phyloP scores from a whole-genome alignment of 2,797 vertebrate genomes.

The Lacerta viridis region DNA sequence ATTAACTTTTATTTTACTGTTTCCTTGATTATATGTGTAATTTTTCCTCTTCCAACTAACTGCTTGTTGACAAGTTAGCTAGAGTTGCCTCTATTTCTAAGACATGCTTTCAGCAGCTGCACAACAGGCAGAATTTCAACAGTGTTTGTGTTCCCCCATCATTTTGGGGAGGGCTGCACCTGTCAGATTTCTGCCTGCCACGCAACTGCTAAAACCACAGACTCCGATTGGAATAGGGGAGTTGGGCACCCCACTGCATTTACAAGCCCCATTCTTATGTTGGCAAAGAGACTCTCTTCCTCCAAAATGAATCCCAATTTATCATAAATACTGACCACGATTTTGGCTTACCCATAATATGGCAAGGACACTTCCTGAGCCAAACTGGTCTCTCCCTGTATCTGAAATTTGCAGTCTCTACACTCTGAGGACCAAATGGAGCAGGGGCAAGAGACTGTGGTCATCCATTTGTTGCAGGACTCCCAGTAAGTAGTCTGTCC shows the following conservation, averaged over 20 bases:
- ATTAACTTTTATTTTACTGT: neutral
- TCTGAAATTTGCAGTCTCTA: neutral
- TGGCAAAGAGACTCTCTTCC: neutral
- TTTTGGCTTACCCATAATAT: neutral
- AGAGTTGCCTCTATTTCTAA: neutral
- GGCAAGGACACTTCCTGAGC: neutral
- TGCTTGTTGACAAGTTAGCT: neutral
- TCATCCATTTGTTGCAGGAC: too few species aligned
- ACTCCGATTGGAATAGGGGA: neutral
- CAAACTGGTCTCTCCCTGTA: neutral
- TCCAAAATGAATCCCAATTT: neutral
- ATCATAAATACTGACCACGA: neutral
- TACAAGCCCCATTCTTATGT: neutral
- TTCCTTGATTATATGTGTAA: neutral
- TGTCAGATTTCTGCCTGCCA: neutral
- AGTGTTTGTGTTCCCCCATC: neutral
- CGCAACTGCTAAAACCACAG: neutral
- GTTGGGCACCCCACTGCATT: neutral
- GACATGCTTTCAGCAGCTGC: neutral
- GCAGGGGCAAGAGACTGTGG: too few species aligned
- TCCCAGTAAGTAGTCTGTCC: too few species aligned
- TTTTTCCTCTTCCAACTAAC: neutral
- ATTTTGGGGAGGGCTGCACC: neutral
- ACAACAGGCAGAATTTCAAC: neutral
- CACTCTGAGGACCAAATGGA: too few species aligned